A percentile compares a stretch with the other conserved stretches of the same genome.
Conservation (phyloP, 2,797 vertebrate species). For the Falco rusticolus region DNA sequence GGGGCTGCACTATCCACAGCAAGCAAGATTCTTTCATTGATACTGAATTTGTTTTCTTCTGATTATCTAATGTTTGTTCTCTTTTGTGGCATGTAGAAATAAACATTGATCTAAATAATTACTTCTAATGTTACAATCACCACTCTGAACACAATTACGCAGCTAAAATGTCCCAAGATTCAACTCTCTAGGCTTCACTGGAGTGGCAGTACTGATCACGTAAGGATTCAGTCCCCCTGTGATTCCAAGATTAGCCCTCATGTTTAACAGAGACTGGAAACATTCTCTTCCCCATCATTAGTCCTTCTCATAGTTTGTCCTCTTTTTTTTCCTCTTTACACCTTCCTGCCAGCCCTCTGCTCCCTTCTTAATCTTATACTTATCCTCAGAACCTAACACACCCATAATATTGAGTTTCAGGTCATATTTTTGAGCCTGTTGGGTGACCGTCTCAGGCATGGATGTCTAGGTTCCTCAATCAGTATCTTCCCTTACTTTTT, state of each 20-base stretch:
- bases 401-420: not conserved
- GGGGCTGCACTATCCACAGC: constrained; percentile 17
- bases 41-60: not conserved
- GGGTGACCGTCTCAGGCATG: not conserved
- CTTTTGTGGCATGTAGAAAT: not conserved
- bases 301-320: not conserved
- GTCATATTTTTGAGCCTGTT: not conserved
- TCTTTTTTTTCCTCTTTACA: not conserved
- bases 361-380: not conserved
- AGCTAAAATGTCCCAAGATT: not conserved
- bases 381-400: not conserved
- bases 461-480: not conserved
- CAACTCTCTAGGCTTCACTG: not conserved
- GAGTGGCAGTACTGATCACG: not conserved
- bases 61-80: not conserved
- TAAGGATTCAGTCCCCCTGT: not conserved
- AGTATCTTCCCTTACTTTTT: not conserved
- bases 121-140: not conserved
- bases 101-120: not conserved
- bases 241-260: not conserved
- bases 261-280: not conserved
- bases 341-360: not conserved
- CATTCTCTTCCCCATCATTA: not conserved
- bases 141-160: not conserved
- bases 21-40: constrained; percentile 35